Base-by-base conservation (phyloP, 2,888 invertebrate species). In the Chymomyza fuscimana region DNA sequence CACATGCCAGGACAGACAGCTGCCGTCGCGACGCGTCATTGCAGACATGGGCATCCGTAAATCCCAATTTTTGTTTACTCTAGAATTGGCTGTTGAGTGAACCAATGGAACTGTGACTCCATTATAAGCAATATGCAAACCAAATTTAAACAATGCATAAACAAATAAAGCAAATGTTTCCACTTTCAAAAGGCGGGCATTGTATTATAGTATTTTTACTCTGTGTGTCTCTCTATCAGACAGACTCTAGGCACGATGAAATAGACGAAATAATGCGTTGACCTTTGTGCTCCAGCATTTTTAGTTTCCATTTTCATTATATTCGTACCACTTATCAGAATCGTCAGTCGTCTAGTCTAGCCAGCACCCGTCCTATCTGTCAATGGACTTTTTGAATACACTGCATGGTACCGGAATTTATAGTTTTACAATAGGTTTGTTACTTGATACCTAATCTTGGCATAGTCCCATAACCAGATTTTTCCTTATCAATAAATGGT, bases 351-450 rank as follows among this genome's bases (percentile, higher is more conserved):
- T 32, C 32, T 32, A 32, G 32, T 7, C 76, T 74, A 64, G 36
- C 16, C 63, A 1, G 25, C n/a, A 72, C 70, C 74, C 71, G 64
- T 59, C 58, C 70, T 77, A 70, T 71, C 82, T 79, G 74, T 71
- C 80, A 82, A 74, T 74, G 79, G 73, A 82, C 73, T 69, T 54
- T 54, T 63, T 32, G 32, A 5, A 5, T 5, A 7, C 32, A 32
- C 9, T 32, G 9, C 7, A 5, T 32, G 32, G 9, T 2, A 32
- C 7, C 32, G 32, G 7, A 32, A 32, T 9, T 32, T 32, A 9
- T 32, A 32, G 9, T 32, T 32, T 32, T 32, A 32, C 4, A 25
- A 25, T 25, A 1, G 25, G 25, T 25, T 25, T 3, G 25, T 25
- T 25, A 25, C 4, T 25, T 25, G 25, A 3, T 25, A 25, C 25